Base-by-base conservation (phyloP, 2,113 vertebrate species). In the Mola mola region DNA sequence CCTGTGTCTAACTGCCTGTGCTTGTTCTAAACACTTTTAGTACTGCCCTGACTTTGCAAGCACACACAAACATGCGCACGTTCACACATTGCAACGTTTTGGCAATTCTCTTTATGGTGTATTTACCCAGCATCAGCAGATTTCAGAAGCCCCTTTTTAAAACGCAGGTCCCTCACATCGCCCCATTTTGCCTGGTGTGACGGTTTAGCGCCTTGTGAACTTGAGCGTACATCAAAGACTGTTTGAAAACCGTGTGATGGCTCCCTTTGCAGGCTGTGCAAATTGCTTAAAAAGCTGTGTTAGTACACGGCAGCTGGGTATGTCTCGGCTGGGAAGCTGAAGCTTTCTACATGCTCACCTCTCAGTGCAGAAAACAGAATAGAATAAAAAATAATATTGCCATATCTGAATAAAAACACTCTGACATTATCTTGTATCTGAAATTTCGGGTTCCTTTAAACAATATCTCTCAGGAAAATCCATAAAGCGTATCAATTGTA, bases 181-280 rank as follows among this genome's bases (percentile, higher is more conserved):
- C 20, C 41, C 31, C 11, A 0, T 55, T 69, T 63, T 12, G 24
- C 48, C 33, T 43, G 13, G 53, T 31, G 7, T 36, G 61, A 52
- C 13, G 26, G 67, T 79, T 83, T 66, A 75, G 66, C 48, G 48
- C 61, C 66, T 55, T 48, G 76, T 89, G 77, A 85, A 82, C 77
- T 79, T 48, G 50, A 72, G 46, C 25, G 1, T 10, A 71, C 74
- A 85, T 87, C 71, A 84, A 79, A 87, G 75, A 64, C 51, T 38
- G 60, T 83, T 79, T 56, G 68, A 79, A 82, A 81, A 65, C 53
- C 33, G 63, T 59, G 64, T 68, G 73, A 74, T 65, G 68, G 75
- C 34, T 82, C 60, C 50, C 47, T 66, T 72, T 51, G 73, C 65
- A 80, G 56, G 65, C 51, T 28, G 62, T 36, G 58, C 82, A 75